Conservation (phyloP, 1,140 invertebrate genomes). For the Colletes gigas region DNA sequence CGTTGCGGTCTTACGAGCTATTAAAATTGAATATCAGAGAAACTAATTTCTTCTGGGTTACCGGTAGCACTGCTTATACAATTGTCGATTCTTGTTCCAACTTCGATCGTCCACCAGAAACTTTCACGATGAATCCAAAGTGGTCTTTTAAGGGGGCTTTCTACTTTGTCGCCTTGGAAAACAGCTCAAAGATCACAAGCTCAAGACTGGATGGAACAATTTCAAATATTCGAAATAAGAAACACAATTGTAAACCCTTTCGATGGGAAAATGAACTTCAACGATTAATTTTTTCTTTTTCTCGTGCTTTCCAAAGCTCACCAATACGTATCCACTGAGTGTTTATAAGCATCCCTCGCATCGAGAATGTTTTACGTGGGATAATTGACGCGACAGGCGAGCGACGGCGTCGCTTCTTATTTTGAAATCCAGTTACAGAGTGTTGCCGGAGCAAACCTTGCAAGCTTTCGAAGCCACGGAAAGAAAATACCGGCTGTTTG, state of each 20-base stretch:
- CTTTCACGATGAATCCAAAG: no score
- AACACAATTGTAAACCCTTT: no score
- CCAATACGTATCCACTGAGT: no score
- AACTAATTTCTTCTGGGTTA: slow-evolving; percentile 25
- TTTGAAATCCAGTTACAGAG: slow-evolving; percentile 21
- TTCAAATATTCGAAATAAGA: no score
- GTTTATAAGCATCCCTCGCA: no score
- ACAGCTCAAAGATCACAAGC: no score
- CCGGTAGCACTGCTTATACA: background rate
- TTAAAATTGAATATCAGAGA: slow-evolving; percentile 29
- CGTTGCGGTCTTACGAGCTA: background rate
- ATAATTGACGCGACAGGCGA: background rate
- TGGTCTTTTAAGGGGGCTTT: no score
- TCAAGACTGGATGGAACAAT: no score
- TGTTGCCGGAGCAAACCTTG: slow-evolving; percentile 6
- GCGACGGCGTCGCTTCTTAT: background rate
- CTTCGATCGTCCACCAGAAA: background rate
- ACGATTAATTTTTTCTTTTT: no score
- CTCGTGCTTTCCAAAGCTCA: no score
- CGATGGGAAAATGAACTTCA: no score
- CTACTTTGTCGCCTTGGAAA: no score
- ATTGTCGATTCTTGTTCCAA: slow-evolving; percentile 1
- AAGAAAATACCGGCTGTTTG: background rate
- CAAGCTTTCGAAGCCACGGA: background rate
- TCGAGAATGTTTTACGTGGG: background rate